Evolutionary conservation across 2,888 invertebrate genomes (phyloP).

Genomic region (Parnassius apollo): DNA sequence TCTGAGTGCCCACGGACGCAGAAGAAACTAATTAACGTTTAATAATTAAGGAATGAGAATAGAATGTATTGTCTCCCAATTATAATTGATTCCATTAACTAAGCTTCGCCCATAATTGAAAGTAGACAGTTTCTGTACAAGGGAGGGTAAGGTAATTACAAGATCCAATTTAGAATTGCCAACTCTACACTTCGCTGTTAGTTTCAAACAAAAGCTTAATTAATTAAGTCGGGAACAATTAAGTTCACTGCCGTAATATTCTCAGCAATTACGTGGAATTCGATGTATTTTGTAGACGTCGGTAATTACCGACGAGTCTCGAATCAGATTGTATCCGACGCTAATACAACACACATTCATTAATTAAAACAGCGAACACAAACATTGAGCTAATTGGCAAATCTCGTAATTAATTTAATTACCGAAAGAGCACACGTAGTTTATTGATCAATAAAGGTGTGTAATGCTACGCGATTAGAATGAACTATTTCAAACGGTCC

Average conservation of each 20-base stretch:
- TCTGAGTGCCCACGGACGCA: conserved; percentile 15
- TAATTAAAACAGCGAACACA: conserved; percentile 65
- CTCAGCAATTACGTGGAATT: conserved; percentile 79
- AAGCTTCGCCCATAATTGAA: conserved; percentile 77
- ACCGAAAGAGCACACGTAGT: conserved; percentile 17
- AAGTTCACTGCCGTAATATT: conserved; percentile 80
- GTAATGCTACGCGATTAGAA: too few species aligned
- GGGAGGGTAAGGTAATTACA: conserved; percentile 79
- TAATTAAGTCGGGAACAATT: conserved; percentile 82
- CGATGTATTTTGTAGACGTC: conserved; percentile 76
- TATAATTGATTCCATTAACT: conserved; percentile 78
- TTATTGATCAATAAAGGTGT: conserved; percentile 22
- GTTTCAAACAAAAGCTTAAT: conserved; percentile 82
- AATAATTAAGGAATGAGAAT: conserved; percentile 53
- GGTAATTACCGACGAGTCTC: conserved; percentile 72
- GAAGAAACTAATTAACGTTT: conserved; percentile 55
- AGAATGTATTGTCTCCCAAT: conserved; percentile 68
- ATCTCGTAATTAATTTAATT: conserved; percentile 67
- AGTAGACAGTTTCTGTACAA: conserved; percentile 77
- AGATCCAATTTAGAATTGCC: conserved; percentile 82
- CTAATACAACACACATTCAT: conserved; percentile 73
- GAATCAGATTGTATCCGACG: conserved; percentile 73
- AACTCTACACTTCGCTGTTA: conserved; percentile 81
- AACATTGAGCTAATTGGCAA: conserved; percentile 66
- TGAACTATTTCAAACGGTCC: too few species aligned